These are phyloP conservation scores for Spondyliosoma cantharus DNA, from an alignment of 2,797 vertebrate species.

Conservation along the genomic window DNA sequence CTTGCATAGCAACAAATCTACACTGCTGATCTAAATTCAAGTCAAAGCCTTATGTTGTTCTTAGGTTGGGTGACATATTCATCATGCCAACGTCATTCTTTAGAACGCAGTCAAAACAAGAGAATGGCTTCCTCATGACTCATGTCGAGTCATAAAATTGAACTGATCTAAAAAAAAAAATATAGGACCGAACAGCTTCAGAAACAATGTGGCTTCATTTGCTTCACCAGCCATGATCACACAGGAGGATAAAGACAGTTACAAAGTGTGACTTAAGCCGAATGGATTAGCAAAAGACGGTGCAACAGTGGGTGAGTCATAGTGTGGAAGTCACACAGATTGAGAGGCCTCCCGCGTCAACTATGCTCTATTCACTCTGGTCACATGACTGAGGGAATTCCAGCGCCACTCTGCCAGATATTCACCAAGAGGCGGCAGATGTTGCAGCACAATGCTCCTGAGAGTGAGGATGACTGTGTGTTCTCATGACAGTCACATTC, in stretches of 20 bases:
- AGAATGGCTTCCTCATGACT: conserved; percentile 14
- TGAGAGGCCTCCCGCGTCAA: conserved; percentile 51
- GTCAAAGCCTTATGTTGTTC: conserved; percentile 1
- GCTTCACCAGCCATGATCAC: not conserved
- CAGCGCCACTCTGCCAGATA: conserved; percentile 54
- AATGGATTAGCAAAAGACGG: conserved; percentile 24
- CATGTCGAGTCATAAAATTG: not conserved
- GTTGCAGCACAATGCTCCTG: conserved; percentile 38
- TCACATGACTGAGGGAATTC: conserved; percentile 81
- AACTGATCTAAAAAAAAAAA: not conserved
- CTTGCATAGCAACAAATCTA: conserved; percentile 43
- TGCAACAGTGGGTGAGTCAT: conserved; percentile 52
- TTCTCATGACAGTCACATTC: conserved; percentile 21
- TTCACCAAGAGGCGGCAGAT: conserved; percentile 45
- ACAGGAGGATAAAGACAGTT: conserved; percentile 3
- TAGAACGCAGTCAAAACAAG: not conserved
- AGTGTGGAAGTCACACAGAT: conserved; percentile 23
- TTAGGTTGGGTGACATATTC: conserved; percentile 38
- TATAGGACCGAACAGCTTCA: not conserved
- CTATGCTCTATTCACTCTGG: conserved; percentile 65
- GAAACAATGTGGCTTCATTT: not conserved
- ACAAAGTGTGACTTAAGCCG: conserved; percentile 3
- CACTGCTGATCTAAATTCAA: not conserved
- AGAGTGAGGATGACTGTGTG: conserved; percentile 24
- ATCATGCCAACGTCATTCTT: conserved; percentile 21